These are phyloP conservation scores for Florisuga fusca DNA, from an alignment of 2,797 vertebrate genomes.

Conservation along the genomic window DNA sequence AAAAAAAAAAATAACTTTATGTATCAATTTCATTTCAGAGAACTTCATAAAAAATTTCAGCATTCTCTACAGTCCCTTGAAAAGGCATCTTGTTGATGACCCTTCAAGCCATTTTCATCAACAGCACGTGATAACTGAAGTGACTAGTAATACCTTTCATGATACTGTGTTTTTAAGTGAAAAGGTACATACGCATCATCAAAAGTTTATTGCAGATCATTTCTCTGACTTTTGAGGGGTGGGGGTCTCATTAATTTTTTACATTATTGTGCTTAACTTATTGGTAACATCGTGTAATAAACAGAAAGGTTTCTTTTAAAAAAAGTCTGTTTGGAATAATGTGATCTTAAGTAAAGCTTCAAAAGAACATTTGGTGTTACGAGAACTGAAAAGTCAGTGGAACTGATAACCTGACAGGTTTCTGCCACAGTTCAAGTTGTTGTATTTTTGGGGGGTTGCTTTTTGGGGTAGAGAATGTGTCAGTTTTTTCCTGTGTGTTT, in stretches of 20 bases:
- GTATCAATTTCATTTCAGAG: constrained; percentile 81
- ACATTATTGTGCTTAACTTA: background rate
- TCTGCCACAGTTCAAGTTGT: background rate
- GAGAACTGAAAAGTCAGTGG: background rate
- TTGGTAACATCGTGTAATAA: background rate
- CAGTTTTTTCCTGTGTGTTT: background rate
- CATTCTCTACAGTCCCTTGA: constrained; percentile 87
- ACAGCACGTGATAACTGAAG: constrained; percentile 85
- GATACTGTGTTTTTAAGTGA: constrained; percentile 70
- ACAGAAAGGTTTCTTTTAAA: background rate
- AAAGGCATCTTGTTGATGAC: constrained; percentile 89
- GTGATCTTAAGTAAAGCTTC: background rate
- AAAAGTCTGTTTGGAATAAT: background rate
- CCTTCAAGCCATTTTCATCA: constrained; percentile 33
- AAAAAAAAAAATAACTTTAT: constrained; percentile 30
- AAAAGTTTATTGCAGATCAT: background rate
- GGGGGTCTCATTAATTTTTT: background rate
- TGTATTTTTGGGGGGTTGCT: background rate
- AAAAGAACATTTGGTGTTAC: background rate
- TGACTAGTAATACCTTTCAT: constrained; percentile 88
- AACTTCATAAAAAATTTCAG: constrained; percentile 96
- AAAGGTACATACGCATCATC: background rate
- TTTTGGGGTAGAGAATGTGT: accelerated
- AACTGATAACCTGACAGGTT: background rate
- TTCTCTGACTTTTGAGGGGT: background rate